Evolutionary conservation across 2,888 invertebrate species (phyloP).

Genomic region (Nymphalis urticae): DNA sequence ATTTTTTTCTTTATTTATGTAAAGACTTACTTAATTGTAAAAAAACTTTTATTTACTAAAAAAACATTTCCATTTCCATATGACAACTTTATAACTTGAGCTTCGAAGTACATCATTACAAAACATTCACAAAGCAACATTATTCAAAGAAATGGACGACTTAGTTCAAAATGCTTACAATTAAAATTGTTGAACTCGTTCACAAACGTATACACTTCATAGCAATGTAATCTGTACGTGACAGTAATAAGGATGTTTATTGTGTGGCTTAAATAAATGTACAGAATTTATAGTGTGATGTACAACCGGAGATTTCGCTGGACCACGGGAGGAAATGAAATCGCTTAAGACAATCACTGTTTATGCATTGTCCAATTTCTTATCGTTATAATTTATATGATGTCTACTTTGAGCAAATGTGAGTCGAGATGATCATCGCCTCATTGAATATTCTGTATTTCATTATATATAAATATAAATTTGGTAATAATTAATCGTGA

Average conservation of each 20-base stretch:
- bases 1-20: no score
- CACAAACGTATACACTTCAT: no score
- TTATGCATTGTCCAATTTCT: conserved; percentile 21
- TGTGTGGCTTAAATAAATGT: neutral
- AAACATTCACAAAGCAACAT: no score
- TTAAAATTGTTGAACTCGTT: no score
- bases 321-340: conserved; percentile 30
- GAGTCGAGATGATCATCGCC: neutral
- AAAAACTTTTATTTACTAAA: no score
- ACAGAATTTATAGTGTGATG: neutral
- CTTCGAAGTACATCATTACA: no score
- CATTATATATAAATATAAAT: no score
- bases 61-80: no score
- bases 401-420: conserved; percentile 4
- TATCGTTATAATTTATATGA: conserved; percentile 24
- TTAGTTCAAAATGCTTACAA: no score
- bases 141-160: no score
- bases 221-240: neutral
- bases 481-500: neutral
- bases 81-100: no score
- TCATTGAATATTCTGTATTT: neutral
- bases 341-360: conserved; percentile 24
- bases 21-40: no score
- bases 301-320: conserved; percentile 25
- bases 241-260: neutral